phyloP scores from a whole-genome alignment of 2,797 vertebrate genomes.

The Sebastiscus albofasciatus region DNA sequence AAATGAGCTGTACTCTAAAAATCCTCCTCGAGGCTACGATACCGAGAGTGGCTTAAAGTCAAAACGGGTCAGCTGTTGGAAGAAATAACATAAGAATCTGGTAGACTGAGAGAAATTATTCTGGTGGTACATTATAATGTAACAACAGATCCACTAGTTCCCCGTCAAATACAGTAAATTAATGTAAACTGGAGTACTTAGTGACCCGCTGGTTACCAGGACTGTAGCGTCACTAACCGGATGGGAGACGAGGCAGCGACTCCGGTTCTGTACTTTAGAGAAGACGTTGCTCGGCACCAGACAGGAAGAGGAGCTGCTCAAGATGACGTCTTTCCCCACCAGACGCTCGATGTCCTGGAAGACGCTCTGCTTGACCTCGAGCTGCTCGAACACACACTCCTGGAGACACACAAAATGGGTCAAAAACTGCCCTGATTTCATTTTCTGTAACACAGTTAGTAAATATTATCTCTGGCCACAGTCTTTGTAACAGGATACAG shows the following conservation, averaged over 20 bases:
- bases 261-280: slow-evolving; percentile 83
- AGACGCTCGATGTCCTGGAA: slow-evolving; percentile 89
- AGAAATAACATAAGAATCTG: no score
- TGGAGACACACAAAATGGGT: slow-evolving; percentile 58
- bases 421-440: background rate
- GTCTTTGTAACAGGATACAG: background rate
- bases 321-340: slow-evolving; percentile 80
- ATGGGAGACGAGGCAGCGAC: slow-evolving; percentile 93
- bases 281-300: slow-evolving; percentile 93
- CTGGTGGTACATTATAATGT: no score
- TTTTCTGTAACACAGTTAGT: background rate
- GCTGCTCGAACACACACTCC: slow-evolving; percentile 94
- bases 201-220: background rate
- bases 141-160: background rate
- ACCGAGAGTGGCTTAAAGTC: no score
- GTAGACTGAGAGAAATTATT: no score
- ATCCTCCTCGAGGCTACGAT: no score
- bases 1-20: no score
- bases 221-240: slow-evolving; percentile 82
- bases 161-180: background rate
- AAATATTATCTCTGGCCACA: background rate
- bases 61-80: no score
- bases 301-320: slow-evolving; percentile 96
- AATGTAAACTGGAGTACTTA: background rate
- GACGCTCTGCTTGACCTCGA: slow-evolving; percentile 90